Evolutionary conservation across 2,888 invertebrate genomes (phyloP).

Genomic region (Drosophila ustulata): DNA sequence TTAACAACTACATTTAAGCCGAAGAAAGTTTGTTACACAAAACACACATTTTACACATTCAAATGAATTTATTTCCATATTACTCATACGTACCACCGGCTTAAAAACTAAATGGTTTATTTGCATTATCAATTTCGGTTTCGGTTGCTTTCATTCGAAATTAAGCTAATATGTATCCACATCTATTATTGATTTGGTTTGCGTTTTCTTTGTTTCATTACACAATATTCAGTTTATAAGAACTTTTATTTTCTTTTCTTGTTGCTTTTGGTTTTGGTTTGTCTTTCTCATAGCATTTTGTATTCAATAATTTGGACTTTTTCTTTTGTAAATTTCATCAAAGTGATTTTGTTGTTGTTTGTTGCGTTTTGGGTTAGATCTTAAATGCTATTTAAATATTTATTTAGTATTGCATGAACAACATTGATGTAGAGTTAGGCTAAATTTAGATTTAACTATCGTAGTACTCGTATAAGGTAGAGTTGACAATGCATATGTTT

Average conservation of each 20-base stretch:
- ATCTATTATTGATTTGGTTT: slow-evolving; percentile 63
- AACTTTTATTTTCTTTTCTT: slow-evolving; percentile 20
- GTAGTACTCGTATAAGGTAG: slow-evolving; percentile 45
- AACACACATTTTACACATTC: slow-evolving; percentile 60
- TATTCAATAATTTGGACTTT: slow-evolving; percentile 73
- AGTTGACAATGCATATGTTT: slow-evolving; percentile 68
- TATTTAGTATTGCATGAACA: slow-evolving; percentile 66
- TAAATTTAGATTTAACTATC: slow-evolving; percentile 63
- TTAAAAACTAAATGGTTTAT: slow-evolving; percentile 62
- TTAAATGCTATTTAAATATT: slow-evolving; percentile 40
- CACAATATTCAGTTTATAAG: slow-evolving; percentile 35
- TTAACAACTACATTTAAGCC: background rate
- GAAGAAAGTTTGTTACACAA: background rate
- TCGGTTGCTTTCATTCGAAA: slow-evolving; percentile 41
- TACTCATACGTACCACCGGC: slow-evolving; percentile 63
- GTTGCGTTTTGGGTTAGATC: slow-evolving; percentile 26
- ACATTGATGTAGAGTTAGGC: slow-evolving; percentile 73
- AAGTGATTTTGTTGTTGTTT: slow-evolving; percentile 46
- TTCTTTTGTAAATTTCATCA: slow-evolving; percentile 74
- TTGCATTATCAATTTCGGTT: slow-evolving; percentile 31
- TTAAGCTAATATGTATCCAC: slow-evolving; percentile 72
- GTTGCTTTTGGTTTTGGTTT: background rate
- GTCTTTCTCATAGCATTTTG: slow-evolving; percentile 15
- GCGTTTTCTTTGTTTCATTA: slow-evolving; percentile 32
- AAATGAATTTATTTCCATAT: slow-evolving; percentile 75